Conservation (phyloP, 2,888 invertebrate species). For the Pelosia muscerda region DNA sequence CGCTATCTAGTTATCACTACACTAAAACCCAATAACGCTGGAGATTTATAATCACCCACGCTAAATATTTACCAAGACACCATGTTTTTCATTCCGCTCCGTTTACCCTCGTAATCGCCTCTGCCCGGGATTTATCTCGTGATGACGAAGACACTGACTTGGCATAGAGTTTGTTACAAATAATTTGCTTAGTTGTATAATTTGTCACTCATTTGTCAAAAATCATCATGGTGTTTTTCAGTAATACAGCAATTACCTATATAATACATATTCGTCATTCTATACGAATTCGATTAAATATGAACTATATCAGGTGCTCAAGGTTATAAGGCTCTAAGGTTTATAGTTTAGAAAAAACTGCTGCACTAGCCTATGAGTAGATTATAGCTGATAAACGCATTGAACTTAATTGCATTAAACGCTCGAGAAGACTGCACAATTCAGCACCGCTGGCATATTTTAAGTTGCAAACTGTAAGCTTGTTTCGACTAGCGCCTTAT, state of each 20-base stretch:
- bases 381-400: no score
- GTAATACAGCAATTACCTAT: no score
- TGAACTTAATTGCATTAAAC: background rate
- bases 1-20: background rate
- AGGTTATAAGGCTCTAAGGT: no score
- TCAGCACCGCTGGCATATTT: background rate
- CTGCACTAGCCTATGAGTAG: background rate
- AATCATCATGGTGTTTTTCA: no score
- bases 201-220: no score
- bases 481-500: background rate
- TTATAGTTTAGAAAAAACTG: background rate
- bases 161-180: constrained; percentile 7
- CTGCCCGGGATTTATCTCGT: constrained; percentile 22
- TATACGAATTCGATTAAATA: no score
- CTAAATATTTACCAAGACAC: constrained; percentile 33
- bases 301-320: no score
- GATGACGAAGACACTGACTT: background rate
- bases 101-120: constrained; percentile 28
- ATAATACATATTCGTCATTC: no score
- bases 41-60: constrained; percentile 4
- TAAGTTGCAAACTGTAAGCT: constrained; percentile 7
- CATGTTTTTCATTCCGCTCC: constrained; percentile 29
- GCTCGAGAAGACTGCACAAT: background rate
- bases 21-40: background rate
- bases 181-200: background rate